These are phyloP conservation scores for Rhabditoides inermis DNA, from an alignment of 2,888 invertebrate genomes.

Conservation along the genomic window DNA sequence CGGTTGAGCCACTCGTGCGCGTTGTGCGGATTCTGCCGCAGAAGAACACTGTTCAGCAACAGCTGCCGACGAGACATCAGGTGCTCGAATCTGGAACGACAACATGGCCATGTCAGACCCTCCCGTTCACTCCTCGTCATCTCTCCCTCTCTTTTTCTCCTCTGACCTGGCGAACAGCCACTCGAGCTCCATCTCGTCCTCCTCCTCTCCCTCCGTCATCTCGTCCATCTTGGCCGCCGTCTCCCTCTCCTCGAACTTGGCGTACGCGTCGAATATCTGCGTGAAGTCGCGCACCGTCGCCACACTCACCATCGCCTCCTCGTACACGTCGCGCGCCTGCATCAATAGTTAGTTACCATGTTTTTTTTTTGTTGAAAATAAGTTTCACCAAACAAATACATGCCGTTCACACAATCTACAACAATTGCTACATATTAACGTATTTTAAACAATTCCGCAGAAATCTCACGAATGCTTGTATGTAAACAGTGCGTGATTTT, in stretches of 20 bases:
- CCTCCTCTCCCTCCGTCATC: slow-evolving; percentile 59
- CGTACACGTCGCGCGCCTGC: slow-evolving; percentile 84
- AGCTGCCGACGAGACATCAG: slow-evolving; percentile 87
- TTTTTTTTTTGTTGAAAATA: no score
- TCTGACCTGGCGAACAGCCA: slow-evolving; percentile 41
- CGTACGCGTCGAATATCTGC: slow-evolving; percentile 94
- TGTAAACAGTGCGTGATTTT: no score
- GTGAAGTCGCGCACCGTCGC: slow-evolving; percentile 95
- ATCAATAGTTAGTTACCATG: no score
- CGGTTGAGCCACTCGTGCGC: slow-evolving; percentile 98
- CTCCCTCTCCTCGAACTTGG: slow-evolving; percentile 92
- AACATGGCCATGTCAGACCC: no score
- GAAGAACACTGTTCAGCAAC: slow-evolving; percentile 83
- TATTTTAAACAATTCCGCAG: no score
- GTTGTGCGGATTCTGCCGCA: slow-evolving; percentile 97
- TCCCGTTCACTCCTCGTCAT: no score
- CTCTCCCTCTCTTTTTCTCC: no score
- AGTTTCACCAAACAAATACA: not conserved
- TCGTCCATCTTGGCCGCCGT: slow-evolving; percentile 72
- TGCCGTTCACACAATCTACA: no score
- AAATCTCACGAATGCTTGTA: no score
- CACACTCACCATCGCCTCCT: slow-evolving; percentile 95
- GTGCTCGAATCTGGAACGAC: slow-evolving; percentile 73
- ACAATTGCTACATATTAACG: no score
- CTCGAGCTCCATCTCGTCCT: slow-evolving; percentile 55